Percentiles rank a stretch among this genome's conserved stretches.
phyloP scores from a whole-genome alignment of 2,888 invertebrate species.

The Schizaphis graminum region DNA sequence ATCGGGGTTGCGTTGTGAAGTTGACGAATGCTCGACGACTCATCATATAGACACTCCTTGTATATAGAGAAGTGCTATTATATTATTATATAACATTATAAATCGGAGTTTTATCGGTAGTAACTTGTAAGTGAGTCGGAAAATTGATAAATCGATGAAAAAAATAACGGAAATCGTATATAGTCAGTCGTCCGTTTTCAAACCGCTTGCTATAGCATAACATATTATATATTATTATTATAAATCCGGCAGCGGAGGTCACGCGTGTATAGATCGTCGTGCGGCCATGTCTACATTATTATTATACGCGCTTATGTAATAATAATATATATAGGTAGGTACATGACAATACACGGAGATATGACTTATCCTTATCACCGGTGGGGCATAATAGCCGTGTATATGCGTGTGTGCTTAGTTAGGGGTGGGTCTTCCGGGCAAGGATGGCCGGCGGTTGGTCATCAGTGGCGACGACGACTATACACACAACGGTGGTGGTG shows the following conservation, averaged over 20 bases:
- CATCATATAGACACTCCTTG: not conserved
- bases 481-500: not conserved
- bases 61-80: not conserved
- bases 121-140: not conserved
- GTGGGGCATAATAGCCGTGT: not conserved
- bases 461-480: not conserved
- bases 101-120: not conserved
- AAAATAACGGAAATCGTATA: not conserved
- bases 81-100: not conserved
- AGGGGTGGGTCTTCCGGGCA: too few species aligned
- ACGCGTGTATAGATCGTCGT: not conserved
- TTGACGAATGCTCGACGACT: slow-evolving; percentile 18
- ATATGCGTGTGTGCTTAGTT: not conserved
- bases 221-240: not conserved
- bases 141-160: slow-evolving; percentile 24
- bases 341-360: not conserved
- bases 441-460: not conserved
- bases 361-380: slow-evolving; percentile 51
- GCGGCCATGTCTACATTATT: not conserved
- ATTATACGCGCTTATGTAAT: not conserved
- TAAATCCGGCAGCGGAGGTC: not conserved
- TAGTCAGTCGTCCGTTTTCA: not conserved
- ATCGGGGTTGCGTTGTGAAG: not conserved
- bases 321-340: not conserved
- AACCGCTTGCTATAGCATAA: not conserved